Base-by-base conservation (phyloP, 2,888 invertebrate genomes). In the Cataglyphis rosenhaueri region DNA sequence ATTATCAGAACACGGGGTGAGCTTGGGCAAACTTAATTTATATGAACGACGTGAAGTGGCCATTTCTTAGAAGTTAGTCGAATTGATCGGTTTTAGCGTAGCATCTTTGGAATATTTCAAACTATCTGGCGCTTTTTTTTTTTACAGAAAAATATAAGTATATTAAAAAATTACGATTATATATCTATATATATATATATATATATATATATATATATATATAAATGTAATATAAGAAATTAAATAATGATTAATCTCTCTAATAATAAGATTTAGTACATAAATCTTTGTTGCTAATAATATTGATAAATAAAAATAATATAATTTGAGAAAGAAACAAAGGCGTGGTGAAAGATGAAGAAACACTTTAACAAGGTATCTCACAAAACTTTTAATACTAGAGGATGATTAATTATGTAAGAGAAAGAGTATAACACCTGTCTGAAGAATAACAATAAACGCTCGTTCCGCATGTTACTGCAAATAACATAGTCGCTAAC, bases 351-450 rank as follows among this genome's bases (percentile, higher is more conserved):
- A 64, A 64, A 75, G 48, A 62, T 75, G 48, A 29, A 64, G 64
- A 75, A 75, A 75, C 6, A 35, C 18, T 74, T 62, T 74, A 74
- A 74, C 74, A 21, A 44, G 74, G n/a, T 74, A 74, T 74, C 32
- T 32, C 15, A 62, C 64, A 75, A 75, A 75, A 75, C 64, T 75
- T 75, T 75, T 32, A 64, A 32, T 64, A 29, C 64, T 64, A 32
- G 64, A 32, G 64, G 32, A 48, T 84, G 85, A 85, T 84, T 85
- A 85, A 85, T 85, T 81, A 68, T 59, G 61, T 32, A 62, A 71
- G 81, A 81, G 81, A 81, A 81, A 74, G 44, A 70, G 35, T 57
- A 66, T 76, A 82, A 79, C 71, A 59, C 79, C 44, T 57, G 71
- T 70, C 79, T 25, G 71, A 65, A 61, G 71, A 79, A 79, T 79